A percentile compares a stretch with the other conserved stretches of the same genome.
These are phyloP conservation scores for Crotophaga sulcirostris DNA, from an alignment of 2,113 vertebrate genomes.

Conservation along the genomic window DNA sequence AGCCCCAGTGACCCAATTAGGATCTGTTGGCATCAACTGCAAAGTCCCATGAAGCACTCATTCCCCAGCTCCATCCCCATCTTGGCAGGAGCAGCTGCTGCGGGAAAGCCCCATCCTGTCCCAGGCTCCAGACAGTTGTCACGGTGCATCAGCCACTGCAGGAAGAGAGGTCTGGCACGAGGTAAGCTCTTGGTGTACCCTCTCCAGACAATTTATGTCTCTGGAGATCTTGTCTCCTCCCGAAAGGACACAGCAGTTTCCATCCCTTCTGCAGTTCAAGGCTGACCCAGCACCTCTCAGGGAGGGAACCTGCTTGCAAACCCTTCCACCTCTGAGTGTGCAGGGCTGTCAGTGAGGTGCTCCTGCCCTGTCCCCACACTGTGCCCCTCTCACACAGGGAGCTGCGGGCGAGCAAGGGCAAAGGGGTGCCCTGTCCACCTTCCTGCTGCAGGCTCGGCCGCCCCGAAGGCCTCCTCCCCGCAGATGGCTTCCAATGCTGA, in stretches of 20 bases:
- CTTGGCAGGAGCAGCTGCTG: not conserved
- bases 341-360: accelerated
- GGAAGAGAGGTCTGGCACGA: not conserved
- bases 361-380: not conserved
- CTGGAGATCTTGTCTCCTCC: not conserved
- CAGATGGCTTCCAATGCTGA: not conserved
- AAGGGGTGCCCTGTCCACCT: not conserved
- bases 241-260: not conserved
- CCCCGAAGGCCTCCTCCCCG: not conserved
- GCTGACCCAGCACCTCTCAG: not conserved
- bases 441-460: not conserved
- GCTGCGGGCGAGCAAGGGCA: not conserved
- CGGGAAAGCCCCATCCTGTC: accelerated
- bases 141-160: accelerated
- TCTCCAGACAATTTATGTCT: not conserved
- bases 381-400: accelerated
- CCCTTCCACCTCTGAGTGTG: too few relatives aligned
- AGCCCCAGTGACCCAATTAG: not conserved
- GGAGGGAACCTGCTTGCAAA: accelerated
- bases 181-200: not conserved
- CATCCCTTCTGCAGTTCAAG: not conserved
- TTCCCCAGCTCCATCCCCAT: not conserved
- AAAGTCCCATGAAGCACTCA: not conserved
- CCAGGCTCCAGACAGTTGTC: accelerated
- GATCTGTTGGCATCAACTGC: not conserved